Conservation (phyloP, 2,888 invertebrate genomes). For the Eupithecia centaureata region DNA sequence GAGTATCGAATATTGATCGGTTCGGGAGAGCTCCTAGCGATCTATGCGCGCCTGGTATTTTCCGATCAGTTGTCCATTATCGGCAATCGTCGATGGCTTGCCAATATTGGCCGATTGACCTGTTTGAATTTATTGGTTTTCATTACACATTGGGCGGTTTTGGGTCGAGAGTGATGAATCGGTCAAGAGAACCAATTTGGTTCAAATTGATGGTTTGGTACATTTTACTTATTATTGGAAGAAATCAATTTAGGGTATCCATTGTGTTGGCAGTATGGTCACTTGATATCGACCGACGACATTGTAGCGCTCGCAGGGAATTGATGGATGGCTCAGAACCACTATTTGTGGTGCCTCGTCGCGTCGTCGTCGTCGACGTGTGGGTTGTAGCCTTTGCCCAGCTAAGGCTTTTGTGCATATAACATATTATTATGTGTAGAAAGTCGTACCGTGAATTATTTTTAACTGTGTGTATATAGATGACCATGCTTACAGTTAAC, state of each 20-base stretch:
- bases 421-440: too few species aligned
- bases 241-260: not conserved
- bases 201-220: not conserved
- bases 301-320: not conserved
- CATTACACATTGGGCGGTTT: not conserved
- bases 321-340: not conserved
- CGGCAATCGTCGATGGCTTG: constrained; percentile 70
- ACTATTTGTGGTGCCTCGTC: not conserved
- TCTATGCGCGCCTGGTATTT: constrained; percentile 70
- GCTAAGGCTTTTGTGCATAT: too few species aligned
- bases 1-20: constrained; percentile 75
- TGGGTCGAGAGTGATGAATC: not conserved
- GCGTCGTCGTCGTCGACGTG: too few species aligned
- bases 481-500: too few species aligned
- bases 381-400: too few species aligned
- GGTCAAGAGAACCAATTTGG: not conserved
- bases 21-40: constrained; percentile 67
- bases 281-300: not conserved
- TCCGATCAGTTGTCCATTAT: constrained; percentile 79
- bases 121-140: constrained; percentile 4
- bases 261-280: not conserved
- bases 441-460: too few species aligned
- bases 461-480: too few species aligned
- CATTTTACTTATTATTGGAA: not conserved
- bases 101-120: constrained; percentile 45